phyloP scores from a whole-genome alignment of 1,140 invertebrate species.

The Platyscapa corneri region DNA sequence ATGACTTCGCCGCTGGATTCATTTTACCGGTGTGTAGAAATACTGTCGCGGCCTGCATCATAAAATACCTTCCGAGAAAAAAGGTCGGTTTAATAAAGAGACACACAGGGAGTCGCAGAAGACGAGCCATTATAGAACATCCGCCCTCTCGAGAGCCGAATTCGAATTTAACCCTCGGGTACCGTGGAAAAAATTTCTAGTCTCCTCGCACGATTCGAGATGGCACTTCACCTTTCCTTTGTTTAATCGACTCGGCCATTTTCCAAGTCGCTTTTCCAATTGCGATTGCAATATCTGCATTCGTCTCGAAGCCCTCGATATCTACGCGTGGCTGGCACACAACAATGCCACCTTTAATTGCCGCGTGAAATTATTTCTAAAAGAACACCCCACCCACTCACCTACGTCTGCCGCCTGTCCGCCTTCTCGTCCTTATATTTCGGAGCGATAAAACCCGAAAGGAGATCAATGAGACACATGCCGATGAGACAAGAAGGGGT shows the following conservation, averaged over 20 bases:
- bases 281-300: not conserved
- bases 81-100: conserved; percentile 26
- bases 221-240: not conserved
- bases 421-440: too few species aligned
- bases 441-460: too few species aligned
- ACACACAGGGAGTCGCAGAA: conserved; percentile 39
- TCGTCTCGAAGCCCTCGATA: not conserved
- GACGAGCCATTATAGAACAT: conserved; percentile 35
- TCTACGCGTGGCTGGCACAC: too few species aligned
- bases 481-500: not conserved
- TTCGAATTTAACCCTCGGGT: not conserved
- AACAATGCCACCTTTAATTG: too few species aligned
- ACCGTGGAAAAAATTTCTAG: not conserved
- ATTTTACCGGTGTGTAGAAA: conserved; percentile 21
- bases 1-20: not conserved
- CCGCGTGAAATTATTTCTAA: too few species aligned
- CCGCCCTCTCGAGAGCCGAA: conserved; percentile 2
- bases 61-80: conserved; percentile 50
- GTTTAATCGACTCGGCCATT: not conserved
- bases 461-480: not conserved
- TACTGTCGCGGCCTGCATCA: not conserved
- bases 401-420: too few species aligned
- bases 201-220: not conserved
- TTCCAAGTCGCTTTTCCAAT: not conserved
- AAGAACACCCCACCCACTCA: too few species aligned